Percentiles rank a stretch among this genome's conserved stretches.
Conservation (phyloP, 1,140 invertebrate species). For the Trachymyrmex septentrionalis region DNA sequence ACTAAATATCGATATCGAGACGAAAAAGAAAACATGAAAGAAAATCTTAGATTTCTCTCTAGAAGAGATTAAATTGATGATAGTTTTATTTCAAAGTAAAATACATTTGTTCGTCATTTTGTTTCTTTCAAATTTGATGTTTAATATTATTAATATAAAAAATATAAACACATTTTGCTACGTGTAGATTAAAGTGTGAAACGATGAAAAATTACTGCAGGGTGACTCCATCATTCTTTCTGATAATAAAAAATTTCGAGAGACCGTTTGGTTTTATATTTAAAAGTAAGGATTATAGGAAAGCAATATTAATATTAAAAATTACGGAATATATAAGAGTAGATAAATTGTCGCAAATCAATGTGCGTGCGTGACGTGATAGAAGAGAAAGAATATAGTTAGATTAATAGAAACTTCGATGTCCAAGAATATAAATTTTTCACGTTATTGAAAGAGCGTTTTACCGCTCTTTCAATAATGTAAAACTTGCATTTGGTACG, state of each 20-base stretch:
- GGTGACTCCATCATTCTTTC: not conserved
- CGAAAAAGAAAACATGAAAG: no score
- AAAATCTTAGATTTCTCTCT: not conserved
- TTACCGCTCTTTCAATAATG: not conserved
- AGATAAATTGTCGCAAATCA: not conserved
- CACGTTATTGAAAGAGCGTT: not conserved
- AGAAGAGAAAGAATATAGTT: not conserved
- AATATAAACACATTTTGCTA: not conserved
- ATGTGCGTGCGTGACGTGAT: not conserved
- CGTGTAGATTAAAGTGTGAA: not conserved
- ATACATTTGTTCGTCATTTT: no score
- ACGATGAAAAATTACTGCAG: not conserved
- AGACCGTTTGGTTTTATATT: not conserved
- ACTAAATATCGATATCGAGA: not conserved
- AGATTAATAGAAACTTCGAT: not conserved
- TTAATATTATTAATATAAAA: constrained; percentile 1
- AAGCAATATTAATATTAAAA: not conserved
- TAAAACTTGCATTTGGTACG: constrained; percentile 22
- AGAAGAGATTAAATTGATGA: not conserved
- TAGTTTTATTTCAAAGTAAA: not conserved
- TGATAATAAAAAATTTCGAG: not conserved
- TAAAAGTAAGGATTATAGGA: not conserved
- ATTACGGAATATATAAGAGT: not conserved
- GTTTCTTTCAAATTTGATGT: not conserved
- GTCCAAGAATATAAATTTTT: constrained; percentile 6